Evolutionary conservation across 2,888 invertebrate genomes (phyloP), one percentile per base, ranked within the genome.

Genomic region (Luperina nickerlii): DNA sequence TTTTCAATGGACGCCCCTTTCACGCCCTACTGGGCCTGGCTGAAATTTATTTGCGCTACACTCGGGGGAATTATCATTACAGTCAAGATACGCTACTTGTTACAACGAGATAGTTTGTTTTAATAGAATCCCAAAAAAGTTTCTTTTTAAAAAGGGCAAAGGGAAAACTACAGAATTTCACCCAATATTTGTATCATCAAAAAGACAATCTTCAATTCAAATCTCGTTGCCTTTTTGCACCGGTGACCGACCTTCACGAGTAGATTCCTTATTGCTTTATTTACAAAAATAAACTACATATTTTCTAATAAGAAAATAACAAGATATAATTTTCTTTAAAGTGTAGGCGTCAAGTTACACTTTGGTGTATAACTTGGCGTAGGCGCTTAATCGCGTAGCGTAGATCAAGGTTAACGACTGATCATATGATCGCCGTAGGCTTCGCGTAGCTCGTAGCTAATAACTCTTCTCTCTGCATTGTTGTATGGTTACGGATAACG

Each of bases 11-110:
- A 67, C 38, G 74, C 74, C 76, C 79, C 65, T 86, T 89, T 83
- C 76, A 89, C 88, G 81, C 86, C 38, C 78, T 81, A 68, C 71
- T 81, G 86, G 54, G 62, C 51, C 54, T 72, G 69, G 38, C 74
- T 51, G 60, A 63, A 87, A 82, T 85, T 83, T 90, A 83, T 90
- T 86, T 83, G 81, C 75, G 77, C 78, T 84, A 84, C 68, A 71
- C 76, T n/a, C 77, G 0, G n/a, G 71, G 84, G 82, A 89, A 83
- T 83, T 87, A 86, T 81, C 82, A 75, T 78, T 78, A 77, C n/a
- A 65, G 38, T 54, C 13, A 51, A 74, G 63, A 83, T 69, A 73
- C 32, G 38, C 20, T 70, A 20, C 51, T 54, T 13, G 45, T 67
- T 8, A 48, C 54, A 68, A 51, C 48, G 18, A 63, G 9, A 62